Conservation (phyloP, 2,888 invertebrate species). For the Resseliella maxima region DNA sequence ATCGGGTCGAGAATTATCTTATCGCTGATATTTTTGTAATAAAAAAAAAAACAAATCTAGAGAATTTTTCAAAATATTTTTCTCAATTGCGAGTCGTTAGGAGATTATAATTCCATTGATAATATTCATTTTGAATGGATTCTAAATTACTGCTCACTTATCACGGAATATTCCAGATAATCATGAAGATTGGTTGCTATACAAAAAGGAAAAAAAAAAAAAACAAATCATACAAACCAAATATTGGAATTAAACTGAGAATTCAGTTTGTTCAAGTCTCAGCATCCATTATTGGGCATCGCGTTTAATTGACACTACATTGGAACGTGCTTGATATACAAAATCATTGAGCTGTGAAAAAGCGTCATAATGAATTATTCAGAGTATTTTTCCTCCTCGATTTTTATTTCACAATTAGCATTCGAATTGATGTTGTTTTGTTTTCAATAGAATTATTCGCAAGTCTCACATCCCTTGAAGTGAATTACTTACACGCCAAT, state of each 20-base stretch:
- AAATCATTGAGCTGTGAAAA: background rate
- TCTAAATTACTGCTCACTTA: no score
- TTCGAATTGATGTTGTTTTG: background rate
- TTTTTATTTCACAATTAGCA: background rate
- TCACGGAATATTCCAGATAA: no score
- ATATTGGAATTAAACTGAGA: background rate
- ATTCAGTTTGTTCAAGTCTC: background rate
- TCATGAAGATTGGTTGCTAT: no score
- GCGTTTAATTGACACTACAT: background rate
- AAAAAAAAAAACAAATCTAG: no score
- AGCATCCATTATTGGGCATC: background rate
- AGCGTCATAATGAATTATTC: background rate
- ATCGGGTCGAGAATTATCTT: no score
- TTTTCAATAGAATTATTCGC: background rate
- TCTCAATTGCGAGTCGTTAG: no score
- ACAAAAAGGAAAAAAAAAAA: no score
- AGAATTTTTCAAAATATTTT: no score
- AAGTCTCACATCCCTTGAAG: background rate
- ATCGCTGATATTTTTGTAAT: no score
- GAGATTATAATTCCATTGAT: no score
- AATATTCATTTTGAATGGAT: no score
- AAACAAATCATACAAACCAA: background rate
- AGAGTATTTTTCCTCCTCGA: background rate
- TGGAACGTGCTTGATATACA: background rate
- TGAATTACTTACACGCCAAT: background rate